A percentile compares a stretch with the other conserved stretches of the same genome.
Evolutionary conservation across 1,140 invertebrate species (phyloP).

Genomic region (Eriocheir sinensis): DNA sequence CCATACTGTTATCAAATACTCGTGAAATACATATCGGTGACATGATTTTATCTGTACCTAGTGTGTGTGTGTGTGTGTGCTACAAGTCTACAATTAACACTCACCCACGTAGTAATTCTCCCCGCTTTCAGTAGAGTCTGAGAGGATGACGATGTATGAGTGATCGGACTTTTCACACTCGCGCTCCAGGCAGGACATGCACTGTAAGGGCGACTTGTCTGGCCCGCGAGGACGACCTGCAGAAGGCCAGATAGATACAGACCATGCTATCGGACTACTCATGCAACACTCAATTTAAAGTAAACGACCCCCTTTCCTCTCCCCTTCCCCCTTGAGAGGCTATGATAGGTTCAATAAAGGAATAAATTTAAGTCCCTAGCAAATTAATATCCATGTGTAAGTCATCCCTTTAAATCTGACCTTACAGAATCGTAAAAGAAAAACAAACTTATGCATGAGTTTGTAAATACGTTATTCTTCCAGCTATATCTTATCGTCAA

Average conservation of each 20-base stretch:
- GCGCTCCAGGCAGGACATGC: slow-evolving; percentile 47
- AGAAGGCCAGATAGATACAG: not conserved
- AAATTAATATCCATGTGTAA: too few species aligned
- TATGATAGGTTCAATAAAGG: too few species aligned
- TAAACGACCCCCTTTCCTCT: too few species aligned
- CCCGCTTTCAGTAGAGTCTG: slow-evolving; percentile 6
- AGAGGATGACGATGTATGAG: slow-evolving; percentile 56
- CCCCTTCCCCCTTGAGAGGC: too few species aligned
- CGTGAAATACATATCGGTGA: not conserved
- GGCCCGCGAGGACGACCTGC: slow-evolving; percentile 65
- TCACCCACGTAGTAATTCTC: slow-evolving; percentile 10
- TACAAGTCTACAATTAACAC: not conserved
- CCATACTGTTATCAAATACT: not conserved
- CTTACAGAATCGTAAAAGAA: too few species aligned
- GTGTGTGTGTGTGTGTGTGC: not conserved
- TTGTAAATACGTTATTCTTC: too few species aligned
- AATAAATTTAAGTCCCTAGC: too few species aligned
- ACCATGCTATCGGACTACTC: too few species aligned
- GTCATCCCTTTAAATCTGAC: too few species aligned
- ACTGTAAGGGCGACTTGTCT: slow-evolving; percentile 59
- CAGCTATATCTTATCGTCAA: too few species aligned
- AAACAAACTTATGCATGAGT: too few species aligned
- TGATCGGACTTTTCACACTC: slow-evolving; percentile 46
- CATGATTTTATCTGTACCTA: not conserved
- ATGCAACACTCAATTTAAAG: too few species aligned